Base-by-base conservation (phyloP, 1,140 invertebrate genomes). In the Sesamia nonagrioides region DNA sequence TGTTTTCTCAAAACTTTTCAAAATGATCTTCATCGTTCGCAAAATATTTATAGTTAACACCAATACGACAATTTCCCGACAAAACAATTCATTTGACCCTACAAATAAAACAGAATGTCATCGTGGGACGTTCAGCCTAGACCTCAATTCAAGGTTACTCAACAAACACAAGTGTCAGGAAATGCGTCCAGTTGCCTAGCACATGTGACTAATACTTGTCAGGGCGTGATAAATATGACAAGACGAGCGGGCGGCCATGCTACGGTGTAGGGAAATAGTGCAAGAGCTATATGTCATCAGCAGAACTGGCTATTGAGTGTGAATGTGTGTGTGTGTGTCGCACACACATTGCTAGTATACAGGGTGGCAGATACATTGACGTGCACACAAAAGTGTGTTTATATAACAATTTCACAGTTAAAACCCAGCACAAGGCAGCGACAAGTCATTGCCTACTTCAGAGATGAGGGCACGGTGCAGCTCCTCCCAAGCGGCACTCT, bases 141-240 rank as follows among this genome's bases (percentile, higher is more conserved):
- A 68, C 63, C 63, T 68, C 45, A 17, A 40, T 48, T 1, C 40
- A 50, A 68, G 63, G 63, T 68, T 42, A 9, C 60, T 18, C 63
- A 50, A 50, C 21, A 33, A 27, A 68, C 42, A 68, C 42, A 50
- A 18, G 40, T 48, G 42, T 27, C 63, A 68, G 63, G 63, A 68
- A 68, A 68, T 68, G 18, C 63, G 21, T 50, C 21, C 42, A 68
- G 17, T 56, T 56, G 45, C 45, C 45, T 56, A 56, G 52, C 33
- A 33, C 8, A 27, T 21, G n/a, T 63, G 60, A 63, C 35, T 63
- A 63, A 63, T 63, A 63, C 35, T 63, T 63, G 60, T 35, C 37
- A 63, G 17, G 13, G 37, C 8, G 37, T 42, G 60, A 42, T 42
- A 63, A 61, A 37, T 37, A 17, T n/a, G 58, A 40, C 33, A 61